These are phyloP conservation scores for Condylura cristata DNA, from an alignment of 2,113 vertebrate species.

Conservation along the genomic window DNA sequence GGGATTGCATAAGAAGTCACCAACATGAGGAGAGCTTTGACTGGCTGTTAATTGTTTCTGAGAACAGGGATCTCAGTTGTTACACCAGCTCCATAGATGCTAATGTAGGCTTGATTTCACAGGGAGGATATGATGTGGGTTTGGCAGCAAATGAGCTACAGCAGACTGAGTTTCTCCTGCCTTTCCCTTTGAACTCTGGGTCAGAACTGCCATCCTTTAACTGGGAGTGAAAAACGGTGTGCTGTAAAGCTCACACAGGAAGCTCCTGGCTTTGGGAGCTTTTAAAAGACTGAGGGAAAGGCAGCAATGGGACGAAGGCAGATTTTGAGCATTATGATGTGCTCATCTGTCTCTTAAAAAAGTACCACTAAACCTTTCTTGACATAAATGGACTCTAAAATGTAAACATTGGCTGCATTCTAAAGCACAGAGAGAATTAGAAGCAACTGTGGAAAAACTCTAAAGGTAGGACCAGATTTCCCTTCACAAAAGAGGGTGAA, in stretches of 20 bases:
- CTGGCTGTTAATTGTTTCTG: background rate
- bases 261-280: background rate
- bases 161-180: background rate
- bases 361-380: background rate
- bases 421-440: background rate
- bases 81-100: background rate
- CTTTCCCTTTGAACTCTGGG: constrained; percentile 18
- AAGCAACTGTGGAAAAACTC: background rate
- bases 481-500: background rate
- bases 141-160: background rate
- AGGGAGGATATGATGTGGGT: background rate
- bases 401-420: background rate
- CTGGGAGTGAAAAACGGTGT: constrained; percentile 38
- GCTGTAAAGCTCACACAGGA: background rate
- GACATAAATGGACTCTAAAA: background rate
- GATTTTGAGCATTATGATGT: background rate
- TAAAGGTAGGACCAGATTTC: background rate
- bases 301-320: background rate
- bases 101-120: background rate
- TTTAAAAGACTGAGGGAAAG: background rate
- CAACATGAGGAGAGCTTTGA: background rate
- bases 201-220: background rate
- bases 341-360: background rate
- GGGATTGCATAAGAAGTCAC: background rate
- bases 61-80: background rate